Evolutionary conservation across 2,113 vertebrate species (phyloP), one percentile per base, ranked within the genome.

Genomic region (Phycodurus eques): DNA sequence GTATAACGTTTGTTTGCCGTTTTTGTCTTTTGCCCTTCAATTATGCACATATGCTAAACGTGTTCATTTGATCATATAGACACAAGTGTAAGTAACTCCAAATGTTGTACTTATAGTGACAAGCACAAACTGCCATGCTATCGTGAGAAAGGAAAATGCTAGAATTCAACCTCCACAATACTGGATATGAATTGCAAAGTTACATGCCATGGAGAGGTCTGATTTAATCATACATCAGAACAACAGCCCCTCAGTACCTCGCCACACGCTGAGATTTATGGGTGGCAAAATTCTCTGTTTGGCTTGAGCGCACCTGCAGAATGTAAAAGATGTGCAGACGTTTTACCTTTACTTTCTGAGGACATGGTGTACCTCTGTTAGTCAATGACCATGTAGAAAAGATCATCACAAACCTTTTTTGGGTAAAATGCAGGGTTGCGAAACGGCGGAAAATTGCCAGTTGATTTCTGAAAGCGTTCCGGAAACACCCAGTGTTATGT

Each of bases 241-340:
- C n/a, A 19, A 15, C 69, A 67, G 14, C 17, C 39, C 33, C 46
- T 33, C 49, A 31, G 56, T 63, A 19, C 42, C 66, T 31, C 60
- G 62, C 65, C 67, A 31, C 33, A 17, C 12, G 47, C 64, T 67
- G 12, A 71, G 22, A 80, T 77, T 46, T 66, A 47, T 47, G n/a
- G 43, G 43, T 42, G 22, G 42, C 64, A 53, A 68, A 64, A 42
- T 53, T 71, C 35, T n/a, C 65, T 56, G 68, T 72, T 75, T 35
- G 61, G 69, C 72, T 67, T 31, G 31, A 61, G 59, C 8, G 59
- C 59, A 61, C 59, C 33, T 15, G 31, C 59, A 35, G 59, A 61
- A 61, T 61, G 27, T 17, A 61, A 59, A 61, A 61, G 59, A 61
- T 61, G 15, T 33, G 31, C 31, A 17, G 15, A 61, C 59, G 2